These are phyloP conservation scores for Drosophila bipectinata DNA, from an alignment of 1,140 invertebrate species.

Conservation along the genomic window DNA sequence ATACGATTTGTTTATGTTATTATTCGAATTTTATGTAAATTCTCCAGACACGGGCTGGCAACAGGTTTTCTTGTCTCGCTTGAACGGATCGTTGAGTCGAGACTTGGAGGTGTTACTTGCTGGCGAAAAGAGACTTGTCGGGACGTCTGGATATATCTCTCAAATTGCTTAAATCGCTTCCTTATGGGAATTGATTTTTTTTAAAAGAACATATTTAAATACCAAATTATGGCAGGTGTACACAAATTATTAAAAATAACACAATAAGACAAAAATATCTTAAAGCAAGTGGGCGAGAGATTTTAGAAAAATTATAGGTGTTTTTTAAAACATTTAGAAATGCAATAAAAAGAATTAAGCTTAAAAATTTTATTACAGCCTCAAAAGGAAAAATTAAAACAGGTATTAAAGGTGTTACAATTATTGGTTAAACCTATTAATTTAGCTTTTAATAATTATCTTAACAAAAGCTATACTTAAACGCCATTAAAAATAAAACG, in stretches of 20 bases:
- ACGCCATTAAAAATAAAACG: not conserved
- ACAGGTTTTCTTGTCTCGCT: slow-evolving; percentile 49
- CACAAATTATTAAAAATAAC: slow-evolving; percentile 8
- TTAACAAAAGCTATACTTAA: not conserved
- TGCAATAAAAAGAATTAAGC: too few relatives aligned
- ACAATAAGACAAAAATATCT: slow-evolving; percentile 1
- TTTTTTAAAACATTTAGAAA: too few relatives aligned
- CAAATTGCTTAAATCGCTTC: slow-evolving; percentile 47
- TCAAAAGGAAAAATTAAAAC: not conserved
- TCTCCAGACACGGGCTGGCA: slow-evolving; percentile 30
- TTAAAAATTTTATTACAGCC: not conserved
- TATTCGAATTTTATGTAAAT: slow-evolving; percentile 50
- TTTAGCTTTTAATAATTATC: not conserved
- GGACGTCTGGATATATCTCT: slow-evolving; percentile 4
- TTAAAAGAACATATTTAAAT: slow-evolving; percentile 8
- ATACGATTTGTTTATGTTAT: slow-evolving; percentile 45
- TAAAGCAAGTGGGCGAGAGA: too few relatives aligned
- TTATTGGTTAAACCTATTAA: not conserved
- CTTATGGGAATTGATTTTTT: slow-evolving; percentile 43
- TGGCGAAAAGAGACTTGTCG: slow-evolving; percentile 6
- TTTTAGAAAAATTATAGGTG: too few relatives aligned
- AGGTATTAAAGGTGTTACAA: too few relatives aligned
- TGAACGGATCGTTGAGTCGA: slow-evolving; percentile 33
- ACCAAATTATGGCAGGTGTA: slow-evolving; percentile 7
- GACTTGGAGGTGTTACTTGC: slow-evolving; percentile 5